Conservation (phyloP, 1,140 invertebrate species). For the Macrobrachium rosenbergii region DNA sequence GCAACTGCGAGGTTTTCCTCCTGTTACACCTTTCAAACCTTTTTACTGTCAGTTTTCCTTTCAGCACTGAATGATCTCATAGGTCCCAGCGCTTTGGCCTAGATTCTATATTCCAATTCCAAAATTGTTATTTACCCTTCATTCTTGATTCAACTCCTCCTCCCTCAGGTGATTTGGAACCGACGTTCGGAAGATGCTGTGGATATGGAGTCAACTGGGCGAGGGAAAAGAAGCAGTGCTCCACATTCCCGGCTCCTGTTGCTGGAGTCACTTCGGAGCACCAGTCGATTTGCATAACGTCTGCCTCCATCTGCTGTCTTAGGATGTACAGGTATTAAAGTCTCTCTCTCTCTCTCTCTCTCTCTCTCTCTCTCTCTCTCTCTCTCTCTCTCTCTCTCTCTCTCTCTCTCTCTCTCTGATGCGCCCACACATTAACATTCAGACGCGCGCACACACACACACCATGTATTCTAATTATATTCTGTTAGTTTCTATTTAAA, state of each 20-base stretch:
- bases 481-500: not conserved
- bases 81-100: too few species aligned
- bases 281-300: slow-evolving; percentile 72
- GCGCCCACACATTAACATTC: too few species aligned
- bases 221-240: slow-evolving; percentile 71
- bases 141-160: not conserved
- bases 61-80: too few species aligned
- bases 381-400: too few species aligned
- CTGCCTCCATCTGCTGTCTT: slow-evolving; percentile 74
- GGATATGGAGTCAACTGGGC: slow-evolving; percentile 73
- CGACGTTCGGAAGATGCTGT: slow-evolving; percentile 73
- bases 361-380: too few species aligned
- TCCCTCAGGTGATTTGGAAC: slow-evolving; percentile 69
- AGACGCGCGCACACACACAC: too few species aligned
- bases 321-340: slow-evolving; percentile 68
- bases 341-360: not conserved
- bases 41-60: too few species aligned
- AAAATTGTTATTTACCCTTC: not conserved
- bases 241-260: slow-evolving; percentile 72
- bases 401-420: too few species aligned
- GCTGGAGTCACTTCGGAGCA: slow-evolving; percentile 70
- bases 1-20: too few species aligned
- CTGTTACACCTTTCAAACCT: too few species aligned
- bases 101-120: too few species aligned
- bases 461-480: not conserved